Base-by-base conservation (phyloP, 2,888 invertebrate genomes). In the Beris chalybata region DNA sequence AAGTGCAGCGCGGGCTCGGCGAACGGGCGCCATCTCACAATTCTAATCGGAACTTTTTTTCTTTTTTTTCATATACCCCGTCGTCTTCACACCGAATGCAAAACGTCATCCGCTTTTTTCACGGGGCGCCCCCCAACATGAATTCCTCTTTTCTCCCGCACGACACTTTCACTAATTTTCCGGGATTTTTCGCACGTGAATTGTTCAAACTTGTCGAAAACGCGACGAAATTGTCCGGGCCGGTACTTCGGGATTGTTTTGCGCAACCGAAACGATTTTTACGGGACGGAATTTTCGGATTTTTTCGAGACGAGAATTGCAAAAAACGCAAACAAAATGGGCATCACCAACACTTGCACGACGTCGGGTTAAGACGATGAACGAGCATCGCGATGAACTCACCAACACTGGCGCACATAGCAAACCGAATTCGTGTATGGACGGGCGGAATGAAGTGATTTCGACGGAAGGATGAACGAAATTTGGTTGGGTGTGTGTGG, bases 251-350 rank as follows among this genome's bases (percentile, higher is more conserved):
- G 2, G 38, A 5, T 5, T 9, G 38, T 38, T 38, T 38, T 38
- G 1, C 38, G 38, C 5, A 38, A 38, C 38, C 2, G 3, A 32
- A 15, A 4, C 9, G 52, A 50, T 13, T 22, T 22, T 38, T 12
- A 38, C 29, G 9, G 9, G 11, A 15, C 50, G 6, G 32, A 15
- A 32, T 52, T 61, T 61, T n/a, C 12, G 7, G 4, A 61, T 38
- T 38, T 50, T 50, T 22, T 43, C 54, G 54, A 38, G 54, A 50
- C 45, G 64, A 64, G 54, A 54, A 64, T 65, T 65, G 67, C 66
- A 67, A 69, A 69, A 69, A 67, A 67, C 67, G 65, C 67, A 69
- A 69, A 69, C 69, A 69, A 69, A 67, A 69, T 69, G 69, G 69
- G 69, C 69, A 69, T 69, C 69, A 69, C 67, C 65, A 67, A 67